These are phyloP conservation scores for Oreochromis grahami DNA, from an alignment of 2,797 vertebrate genomes.

Conservation along the genomic window DNA sequence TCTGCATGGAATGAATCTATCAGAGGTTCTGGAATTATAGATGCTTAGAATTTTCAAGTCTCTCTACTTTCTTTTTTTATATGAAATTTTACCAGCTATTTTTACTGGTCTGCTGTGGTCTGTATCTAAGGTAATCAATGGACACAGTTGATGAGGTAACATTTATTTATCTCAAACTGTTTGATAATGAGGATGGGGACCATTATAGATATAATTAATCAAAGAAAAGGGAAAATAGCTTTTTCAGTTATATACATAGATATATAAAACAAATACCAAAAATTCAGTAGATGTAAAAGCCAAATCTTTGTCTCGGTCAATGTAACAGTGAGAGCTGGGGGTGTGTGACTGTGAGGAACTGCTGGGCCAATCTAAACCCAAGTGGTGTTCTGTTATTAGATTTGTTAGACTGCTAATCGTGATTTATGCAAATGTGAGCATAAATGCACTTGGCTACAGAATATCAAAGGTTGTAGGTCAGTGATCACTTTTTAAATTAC, in stretches of 20 bases:
- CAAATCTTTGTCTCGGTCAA: neutral
- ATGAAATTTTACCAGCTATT: neutral
- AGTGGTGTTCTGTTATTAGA: neutral
- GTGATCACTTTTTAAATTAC: neutral
- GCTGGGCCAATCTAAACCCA: neutral
- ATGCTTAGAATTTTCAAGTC: neutral
- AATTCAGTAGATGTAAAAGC: neutral
- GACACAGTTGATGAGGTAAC: neutral
- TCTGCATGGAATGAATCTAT: neutral
- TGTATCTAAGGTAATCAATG: neutral
- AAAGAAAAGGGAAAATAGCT: neutral
- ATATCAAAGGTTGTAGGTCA: neutral
- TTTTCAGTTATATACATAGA: neutral
- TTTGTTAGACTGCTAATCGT: neutral
- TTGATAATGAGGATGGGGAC: neutral
- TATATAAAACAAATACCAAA: neutral
- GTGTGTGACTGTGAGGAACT: neutral
- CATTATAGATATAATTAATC: neutral
- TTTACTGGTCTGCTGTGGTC: neutral
- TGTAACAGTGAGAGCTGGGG: neutral
- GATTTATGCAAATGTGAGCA: fast-evolving
- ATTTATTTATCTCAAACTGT: neutral
- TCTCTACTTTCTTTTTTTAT: neutral
- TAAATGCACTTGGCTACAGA: neutral
- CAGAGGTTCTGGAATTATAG: neutral